These are phyloP conservation scores for Clytia hemisphaerica DNA, from an alignment of 30 jellyfish, hydroid and myxozoan species.

Conservation along the genomic window DNA sequence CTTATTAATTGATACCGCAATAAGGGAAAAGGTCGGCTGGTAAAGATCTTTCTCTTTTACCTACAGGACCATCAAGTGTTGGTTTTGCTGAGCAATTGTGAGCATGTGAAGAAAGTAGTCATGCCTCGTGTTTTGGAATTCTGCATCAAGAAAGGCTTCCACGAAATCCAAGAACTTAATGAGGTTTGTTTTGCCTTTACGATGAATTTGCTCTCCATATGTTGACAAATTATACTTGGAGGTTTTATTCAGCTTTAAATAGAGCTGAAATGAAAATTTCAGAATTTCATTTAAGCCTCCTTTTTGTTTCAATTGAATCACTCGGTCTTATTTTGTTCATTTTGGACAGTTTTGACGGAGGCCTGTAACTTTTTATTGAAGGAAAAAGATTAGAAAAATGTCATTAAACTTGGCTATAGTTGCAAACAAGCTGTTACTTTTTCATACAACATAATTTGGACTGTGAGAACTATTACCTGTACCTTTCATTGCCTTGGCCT, in stretches of 20 bases:
- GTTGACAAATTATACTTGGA: neutral
- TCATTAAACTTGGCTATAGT: too few species aligned
- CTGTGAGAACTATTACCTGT: too few species aligned
- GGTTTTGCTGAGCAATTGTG: slow-evolving; percentile 69
- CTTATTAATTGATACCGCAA: neutral
- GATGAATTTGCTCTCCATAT: neutral
- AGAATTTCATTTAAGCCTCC: too few species aligned
- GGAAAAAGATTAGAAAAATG: too few species aligned
- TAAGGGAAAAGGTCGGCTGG: neutral
- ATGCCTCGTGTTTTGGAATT: slow-evolving; percentile 50
- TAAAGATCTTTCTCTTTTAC: neutral
- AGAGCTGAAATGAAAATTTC: neutral
- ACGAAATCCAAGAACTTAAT: slow-evolving; percentile 34
- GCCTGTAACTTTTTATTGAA: too few species aligned
- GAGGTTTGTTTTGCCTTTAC: slow-evolving; percentile 27
- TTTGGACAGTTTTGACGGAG: too few species aligned
- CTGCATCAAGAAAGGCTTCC: slow-evolving; percentile 49
- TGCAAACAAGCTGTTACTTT: too few species aligned
- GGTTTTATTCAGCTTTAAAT: neutral
- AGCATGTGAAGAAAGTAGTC: slow-evolving; percentile 37
- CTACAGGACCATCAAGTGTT: slow-evolving; percentile 55
- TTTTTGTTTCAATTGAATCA: too few species aligned
- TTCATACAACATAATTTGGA: too few species aligned
- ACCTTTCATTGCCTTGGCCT: too few species aligned
- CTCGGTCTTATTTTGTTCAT: too few species aligned